Percentiles rank a stretch among this genome's conserved stretches.
These are phyloP conservation scores for Cosmia pyralina DNA, from an alignment of 2,888 invertebrate genomes.

Conservation along the genomic window DNA sequence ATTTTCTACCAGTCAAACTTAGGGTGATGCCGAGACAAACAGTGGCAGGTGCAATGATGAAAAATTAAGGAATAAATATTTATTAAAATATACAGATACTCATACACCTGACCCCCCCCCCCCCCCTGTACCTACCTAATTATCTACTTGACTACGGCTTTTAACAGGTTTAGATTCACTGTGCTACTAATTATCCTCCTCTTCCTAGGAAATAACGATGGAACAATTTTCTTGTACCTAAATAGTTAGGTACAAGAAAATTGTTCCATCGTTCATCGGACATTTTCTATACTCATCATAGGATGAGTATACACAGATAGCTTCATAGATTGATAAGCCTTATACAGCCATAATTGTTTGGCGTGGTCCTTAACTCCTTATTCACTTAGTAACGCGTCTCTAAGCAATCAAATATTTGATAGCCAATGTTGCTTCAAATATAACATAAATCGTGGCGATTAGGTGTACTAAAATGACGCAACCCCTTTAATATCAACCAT, in stretches of 20 bases:
- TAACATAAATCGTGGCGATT: conserved; percentile 26
- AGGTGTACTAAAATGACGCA: conserved; percentile 32
- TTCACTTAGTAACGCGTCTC: background rate
- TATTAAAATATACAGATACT: no score
- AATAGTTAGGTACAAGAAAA: no score
- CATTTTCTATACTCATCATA: no score
- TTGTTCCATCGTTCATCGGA: no score
- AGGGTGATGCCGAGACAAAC: no score
- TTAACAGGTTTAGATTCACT: background rate
- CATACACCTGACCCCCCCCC: no score
- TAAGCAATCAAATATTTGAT: conserved; percentile 23
- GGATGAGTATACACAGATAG: background rate
- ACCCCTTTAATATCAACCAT: conserved; percentile 9
- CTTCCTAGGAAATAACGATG: background rate
- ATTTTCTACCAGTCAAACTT: no score
- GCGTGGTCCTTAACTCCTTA: background rate
- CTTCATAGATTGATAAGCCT: background rate
- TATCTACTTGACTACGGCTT: conserved; percentile 5
- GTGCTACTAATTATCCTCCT: conserved; percentile 2
- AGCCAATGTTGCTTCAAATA: conserved; percentile 29
- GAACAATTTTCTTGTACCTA: conserved; percentile 2
- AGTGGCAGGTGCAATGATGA: no score
- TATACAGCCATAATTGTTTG: conserved; percentile 1
- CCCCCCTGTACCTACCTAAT: no score
- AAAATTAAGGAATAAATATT: no score